Conservation (phyloP, 2,113 vertebrate genomes). For the Copsychus sechellarum region DNA sequence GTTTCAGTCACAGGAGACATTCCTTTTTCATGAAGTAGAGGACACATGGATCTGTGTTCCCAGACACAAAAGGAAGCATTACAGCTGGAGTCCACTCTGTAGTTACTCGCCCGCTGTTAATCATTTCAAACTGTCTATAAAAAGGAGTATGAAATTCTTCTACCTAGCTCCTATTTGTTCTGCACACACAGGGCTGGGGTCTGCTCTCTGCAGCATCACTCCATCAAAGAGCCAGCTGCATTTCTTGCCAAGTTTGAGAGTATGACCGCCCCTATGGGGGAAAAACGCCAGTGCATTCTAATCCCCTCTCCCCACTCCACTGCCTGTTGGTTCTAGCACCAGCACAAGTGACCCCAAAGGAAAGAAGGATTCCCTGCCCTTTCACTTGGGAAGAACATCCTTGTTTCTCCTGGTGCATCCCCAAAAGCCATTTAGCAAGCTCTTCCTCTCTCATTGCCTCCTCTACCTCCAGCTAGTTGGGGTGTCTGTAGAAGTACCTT, state of each 20-base stretch:
- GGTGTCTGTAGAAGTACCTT: not conserved
- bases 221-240: not conserved
- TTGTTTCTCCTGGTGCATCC: not conserved
- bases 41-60: not conserved
- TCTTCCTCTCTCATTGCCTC: not conserved
- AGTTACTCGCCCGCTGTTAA: conserved; percentile 17
- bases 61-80: conserved; percentile 19
- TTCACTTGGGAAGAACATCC: not conserved
- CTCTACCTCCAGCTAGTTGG: not conserved
- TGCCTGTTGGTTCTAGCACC: not conserved
- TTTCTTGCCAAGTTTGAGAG: not conserved
- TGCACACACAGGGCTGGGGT: not conserved
- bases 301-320: rapidly evolving
- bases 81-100: not conserved
- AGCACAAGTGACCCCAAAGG: not conserved
- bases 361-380: not conserved
- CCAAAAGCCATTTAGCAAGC: not conserved
- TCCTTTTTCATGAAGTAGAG: conserved; percentile 45
- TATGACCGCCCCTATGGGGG: not conserved
- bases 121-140: not conserved
- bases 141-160: not conserved
- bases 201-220: not conserved
- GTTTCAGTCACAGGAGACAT: conserved; percentile 44
- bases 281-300: not conserved
- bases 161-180: not conserved